Percentiles rank a stretch among this genome's conserved stretches.
Conservation (phyloP, 2,797 vertebrate genomes). For the Myotis vivesi region DNA sequence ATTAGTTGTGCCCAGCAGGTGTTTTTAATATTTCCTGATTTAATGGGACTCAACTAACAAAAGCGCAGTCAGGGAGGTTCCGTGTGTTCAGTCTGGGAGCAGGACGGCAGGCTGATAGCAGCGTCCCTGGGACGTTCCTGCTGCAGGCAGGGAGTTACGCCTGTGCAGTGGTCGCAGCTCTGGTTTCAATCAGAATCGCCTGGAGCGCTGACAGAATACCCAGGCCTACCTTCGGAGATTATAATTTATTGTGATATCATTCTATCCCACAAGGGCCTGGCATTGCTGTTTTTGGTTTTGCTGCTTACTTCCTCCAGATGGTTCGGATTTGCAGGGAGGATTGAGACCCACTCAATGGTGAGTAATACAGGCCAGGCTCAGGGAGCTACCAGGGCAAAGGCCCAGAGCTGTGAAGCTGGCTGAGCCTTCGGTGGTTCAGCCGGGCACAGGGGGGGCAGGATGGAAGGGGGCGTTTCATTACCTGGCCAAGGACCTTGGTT, state of each 20-base stretch:
- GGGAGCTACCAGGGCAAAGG: background rate
- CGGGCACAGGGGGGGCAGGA: background rate
- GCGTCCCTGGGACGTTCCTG: background rate
- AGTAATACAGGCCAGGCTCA: background rate
- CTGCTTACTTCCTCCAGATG: background rate
- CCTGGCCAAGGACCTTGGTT: background rate
- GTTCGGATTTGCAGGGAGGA: background rate
- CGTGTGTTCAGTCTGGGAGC: background rate
- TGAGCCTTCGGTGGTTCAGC: background rate
- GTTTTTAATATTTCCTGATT: slow-evolving; percentile 15
- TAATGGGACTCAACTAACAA: background rate
- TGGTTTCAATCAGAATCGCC: background rate
- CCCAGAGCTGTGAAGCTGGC: background rate
- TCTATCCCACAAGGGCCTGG: background rate
- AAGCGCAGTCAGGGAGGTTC: background rate
- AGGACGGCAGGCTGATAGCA: background rate
- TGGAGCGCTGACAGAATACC: background rate
- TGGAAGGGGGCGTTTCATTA: background rate
- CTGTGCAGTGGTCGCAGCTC: background rate
- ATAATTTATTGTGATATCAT: background rate
- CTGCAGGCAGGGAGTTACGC: background rate
- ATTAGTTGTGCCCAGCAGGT: background rate
- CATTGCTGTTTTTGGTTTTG: background rate
- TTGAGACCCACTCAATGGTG: background rate
- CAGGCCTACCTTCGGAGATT: background rate